phyloP scores from a whole-genome alignment of 2,113 vertebrate species.

The Nicator chloris region DNA sequence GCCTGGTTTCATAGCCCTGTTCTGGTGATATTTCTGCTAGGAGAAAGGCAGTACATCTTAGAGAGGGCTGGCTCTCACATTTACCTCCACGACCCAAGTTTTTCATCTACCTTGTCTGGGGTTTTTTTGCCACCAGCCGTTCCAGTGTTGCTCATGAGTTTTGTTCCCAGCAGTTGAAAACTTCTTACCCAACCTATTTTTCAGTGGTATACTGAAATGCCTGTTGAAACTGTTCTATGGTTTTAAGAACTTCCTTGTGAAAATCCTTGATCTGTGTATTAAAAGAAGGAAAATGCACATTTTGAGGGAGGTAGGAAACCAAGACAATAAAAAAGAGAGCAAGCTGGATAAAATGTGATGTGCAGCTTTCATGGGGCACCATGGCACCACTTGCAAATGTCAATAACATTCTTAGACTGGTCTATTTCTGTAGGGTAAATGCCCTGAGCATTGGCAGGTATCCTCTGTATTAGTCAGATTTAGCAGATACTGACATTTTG shows the following conservation, averaged over 20 bases:
- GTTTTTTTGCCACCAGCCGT: neutral
- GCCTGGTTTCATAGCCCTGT: neutral
- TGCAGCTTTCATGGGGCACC: neutral
- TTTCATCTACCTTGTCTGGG: neutral
- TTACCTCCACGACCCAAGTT: neutral
- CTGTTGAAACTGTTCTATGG: neutral
- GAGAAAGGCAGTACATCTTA: neutral
- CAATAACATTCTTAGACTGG: neutral
- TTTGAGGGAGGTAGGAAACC: neutral
- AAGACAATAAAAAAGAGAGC: neutral
- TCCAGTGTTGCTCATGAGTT: neutral
- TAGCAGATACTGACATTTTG: neutral
- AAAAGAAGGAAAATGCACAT: neutral
- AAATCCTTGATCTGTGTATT: neutral
- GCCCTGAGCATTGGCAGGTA: neutral
- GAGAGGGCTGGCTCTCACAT: neutral
- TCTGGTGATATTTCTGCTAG: neutral
- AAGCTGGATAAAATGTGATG: neutral
- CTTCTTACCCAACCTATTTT: neutral
- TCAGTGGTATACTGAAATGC: neutral
- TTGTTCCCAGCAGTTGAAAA: neutral
- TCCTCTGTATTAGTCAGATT: neutral
- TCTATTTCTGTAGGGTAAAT: neutral
- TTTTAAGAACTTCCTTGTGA: neutral
- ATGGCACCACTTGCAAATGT: neutral